Conservation (phyloP, 2,888 invertebrate genomes). For the Andricus quercusramuli region DNA sequence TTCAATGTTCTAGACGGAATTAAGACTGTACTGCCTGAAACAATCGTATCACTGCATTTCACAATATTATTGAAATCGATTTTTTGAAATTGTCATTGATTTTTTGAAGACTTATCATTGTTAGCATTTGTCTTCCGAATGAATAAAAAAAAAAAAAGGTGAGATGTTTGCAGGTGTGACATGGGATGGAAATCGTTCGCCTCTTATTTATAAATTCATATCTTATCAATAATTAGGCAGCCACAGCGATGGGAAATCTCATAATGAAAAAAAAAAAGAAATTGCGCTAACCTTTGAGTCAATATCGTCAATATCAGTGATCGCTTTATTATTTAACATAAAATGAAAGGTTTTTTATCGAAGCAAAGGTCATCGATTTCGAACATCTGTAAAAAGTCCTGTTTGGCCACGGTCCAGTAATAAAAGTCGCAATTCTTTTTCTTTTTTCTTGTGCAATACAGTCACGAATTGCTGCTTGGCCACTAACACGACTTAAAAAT, state of each 20-base stretch:
- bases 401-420: conserved; percentile 71
- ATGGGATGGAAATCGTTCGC: conserved; percentile 48
- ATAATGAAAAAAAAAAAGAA: conserved; percentile 41
- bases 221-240: conserved; percentile 53
- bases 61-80: background rate
- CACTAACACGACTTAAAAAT: background rate
- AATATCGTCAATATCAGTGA: conserved; percentile 57
- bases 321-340: conserved; percentile 22
- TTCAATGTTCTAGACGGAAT: background rate
- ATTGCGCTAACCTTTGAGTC: conserved; percentile 56
- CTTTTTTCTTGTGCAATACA: conserved; percentile 42
- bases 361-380: conserved; percentile 53
- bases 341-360: conserved; percentile 46
- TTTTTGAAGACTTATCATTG: background rate
- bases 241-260: conserved; percentile 40
- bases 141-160: background rate
- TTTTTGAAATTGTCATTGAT: background rate
- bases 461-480: conserved; percentile 35
- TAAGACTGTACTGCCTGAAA: conserved; percentile 35
- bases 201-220: conserved; percentile 55
- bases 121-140: background rate
- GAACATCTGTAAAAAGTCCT: conserved; percentile 58
- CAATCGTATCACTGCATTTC: background rate
- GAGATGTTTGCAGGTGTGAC: conserved; percentile 53
- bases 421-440: conserved; percentile 63